phyloP scores from a whole-genome alignment of 1,140 invertebrate species.

The Melanaphis sacchari region DNA sequence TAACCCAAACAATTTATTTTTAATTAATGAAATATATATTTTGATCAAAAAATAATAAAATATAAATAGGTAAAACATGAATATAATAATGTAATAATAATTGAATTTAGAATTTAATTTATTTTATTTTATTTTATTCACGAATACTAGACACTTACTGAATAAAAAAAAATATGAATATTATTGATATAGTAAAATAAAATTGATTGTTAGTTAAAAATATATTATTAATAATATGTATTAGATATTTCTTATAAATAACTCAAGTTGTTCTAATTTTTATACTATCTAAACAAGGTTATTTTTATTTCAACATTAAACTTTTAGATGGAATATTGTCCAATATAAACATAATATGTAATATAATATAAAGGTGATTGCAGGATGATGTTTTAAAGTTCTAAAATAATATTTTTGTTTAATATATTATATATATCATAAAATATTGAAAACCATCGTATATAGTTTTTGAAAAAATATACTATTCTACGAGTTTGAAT shows the following conservation, averaged over 20 bases:
- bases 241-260: neutral
- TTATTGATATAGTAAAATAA: neutral
- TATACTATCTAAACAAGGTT: neutral
- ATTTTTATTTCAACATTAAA: neutral
- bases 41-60: no score
- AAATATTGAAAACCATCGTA: neutral
- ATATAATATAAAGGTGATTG: neutral
- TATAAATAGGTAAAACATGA: no score
- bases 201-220: neutral
- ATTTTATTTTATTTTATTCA: no score
- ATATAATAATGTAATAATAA: no score
- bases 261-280: neutral
- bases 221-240: neutral
- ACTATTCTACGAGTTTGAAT: neutral
- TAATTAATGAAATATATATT: no score
- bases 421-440: no score
- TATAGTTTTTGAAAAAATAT: no score
- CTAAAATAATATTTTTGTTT: neutral
- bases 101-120: no score
- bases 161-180: no score
- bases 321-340: neutral
- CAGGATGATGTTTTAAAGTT: neutral
- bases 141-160: no score
- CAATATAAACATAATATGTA: neutral
- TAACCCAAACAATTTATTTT: no score